Evolutionary conservation across 2,797 vertebrate genomes (phyloP).

Genomic region (Intellagama lesueurii): DNA sequence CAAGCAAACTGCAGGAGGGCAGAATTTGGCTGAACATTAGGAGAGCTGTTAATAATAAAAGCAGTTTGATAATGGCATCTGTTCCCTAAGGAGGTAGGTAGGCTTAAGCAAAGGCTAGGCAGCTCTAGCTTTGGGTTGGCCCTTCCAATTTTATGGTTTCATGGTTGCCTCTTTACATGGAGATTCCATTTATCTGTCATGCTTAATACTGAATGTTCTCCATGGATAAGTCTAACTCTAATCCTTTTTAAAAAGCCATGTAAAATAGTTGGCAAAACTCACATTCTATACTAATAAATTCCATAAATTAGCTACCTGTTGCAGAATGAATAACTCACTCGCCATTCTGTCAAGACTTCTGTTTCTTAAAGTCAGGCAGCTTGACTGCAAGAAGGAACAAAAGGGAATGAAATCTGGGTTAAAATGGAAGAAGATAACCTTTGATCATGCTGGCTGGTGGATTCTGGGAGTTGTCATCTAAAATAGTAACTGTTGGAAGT

Average conservation of each 20-base stretch:
- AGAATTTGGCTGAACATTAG: background rate
- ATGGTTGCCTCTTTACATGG: background rate
- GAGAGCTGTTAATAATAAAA: background rate
- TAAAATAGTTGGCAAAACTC: background rate
- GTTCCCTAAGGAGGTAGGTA: background rate
- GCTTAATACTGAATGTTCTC: background rate
- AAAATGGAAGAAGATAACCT: background rate
- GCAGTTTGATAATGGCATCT: background rate
- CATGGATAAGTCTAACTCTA: background rate
- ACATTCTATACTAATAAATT: background rate
- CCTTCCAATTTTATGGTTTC: background rate
- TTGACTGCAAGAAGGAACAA: background rate
- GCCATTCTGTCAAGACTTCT: background rate
- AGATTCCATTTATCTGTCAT: background rate
- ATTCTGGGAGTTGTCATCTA: background rate
- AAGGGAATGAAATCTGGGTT: background rate
- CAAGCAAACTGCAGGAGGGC: background rate
- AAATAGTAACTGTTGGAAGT: background rate
- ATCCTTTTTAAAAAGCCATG: background rate
- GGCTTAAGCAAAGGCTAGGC: background rate
- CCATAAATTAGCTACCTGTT: too few species aligned
- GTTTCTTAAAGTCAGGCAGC: background rate
- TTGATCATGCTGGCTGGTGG: background rate
- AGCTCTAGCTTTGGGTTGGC: background rate
- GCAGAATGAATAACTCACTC: background rate